Evolutionary conservation across 2,113 vertebrate genomes (phyloP), one percentile per base, ranked within the genome.

Genomic region (Gracilinanus agilis): DNA sequence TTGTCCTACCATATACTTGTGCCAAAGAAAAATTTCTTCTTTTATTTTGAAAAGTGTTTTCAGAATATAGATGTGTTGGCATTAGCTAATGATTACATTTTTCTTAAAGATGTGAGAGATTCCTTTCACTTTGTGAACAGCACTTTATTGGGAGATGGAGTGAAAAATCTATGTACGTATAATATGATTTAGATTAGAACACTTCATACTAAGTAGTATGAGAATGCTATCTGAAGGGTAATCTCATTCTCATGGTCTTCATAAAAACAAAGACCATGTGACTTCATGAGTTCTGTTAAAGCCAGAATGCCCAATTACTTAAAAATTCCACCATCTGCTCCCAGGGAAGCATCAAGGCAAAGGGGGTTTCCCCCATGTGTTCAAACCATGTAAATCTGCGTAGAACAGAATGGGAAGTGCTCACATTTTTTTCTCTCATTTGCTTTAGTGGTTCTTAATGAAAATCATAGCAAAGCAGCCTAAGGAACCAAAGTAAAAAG

Each of bases 271-370:
- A 95, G 93, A 93, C 55, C 97, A 83, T 96, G 94, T 95, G 97
- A 97, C 91, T 95, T 97, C 90, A 89, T 94, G 95, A 93, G 92
- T 94, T 92, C 92, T 75, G 75, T 93, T 96, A 96, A 98, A 96
- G 90, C 94, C 96, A 96, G 96, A 97, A 96, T 97, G 97, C 94
- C 96, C 90, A 97, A 96, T 97, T 96, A 97, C 96, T 97, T 97
- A 96, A 97, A 96, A 98, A 96, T 97, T 95, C 97, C 92, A 97
- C 98, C 98, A 98, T 98, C 98, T 98, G 98, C 92, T 98, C 94
- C 75, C 94, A 96, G 23, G 91, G 97, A 98, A 98, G 97, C 94
- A 96, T 88, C 92, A 96, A 97, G 97, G 90, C 92, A 93, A 56
- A 93, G 91, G 93, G 97, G 92, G 49, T 95, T 91, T 96, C 96